phyloP scores from a whole-genome alignment of 2,113 vertebrate genomes.

The Scortum barcoo region DNA sequence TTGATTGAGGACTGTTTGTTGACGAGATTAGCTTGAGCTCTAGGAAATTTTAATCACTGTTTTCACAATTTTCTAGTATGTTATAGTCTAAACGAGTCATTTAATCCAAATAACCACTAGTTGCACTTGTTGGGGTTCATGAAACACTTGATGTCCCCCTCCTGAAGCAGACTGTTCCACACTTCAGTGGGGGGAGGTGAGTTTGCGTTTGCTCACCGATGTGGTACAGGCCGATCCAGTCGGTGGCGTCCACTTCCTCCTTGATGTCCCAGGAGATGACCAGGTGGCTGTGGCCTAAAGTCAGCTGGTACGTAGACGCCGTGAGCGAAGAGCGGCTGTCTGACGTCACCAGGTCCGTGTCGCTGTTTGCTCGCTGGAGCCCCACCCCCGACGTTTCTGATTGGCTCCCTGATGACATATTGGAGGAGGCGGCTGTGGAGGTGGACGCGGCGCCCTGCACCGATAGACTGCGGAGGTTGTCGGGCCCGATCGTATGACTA shows the following conservation, averaged over 20 bases:
- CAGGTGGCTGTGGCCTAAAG: constrained; percentile 91
- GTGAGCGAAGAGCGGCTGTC: constrained; percentile 97
- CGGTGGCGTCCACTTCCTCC: constrained; percentile 97
- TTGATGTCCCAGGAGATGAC: constrained; percentile 99
- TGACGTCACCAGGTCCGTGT: constrained; percentile 95
- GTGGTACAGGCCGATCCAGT: constrained; percentile 98
- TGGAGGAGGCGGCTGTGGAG: constrained; percentile 60
- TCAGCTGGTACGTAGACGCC: constrained; percentile 94
- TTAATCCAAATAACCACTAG: no score
- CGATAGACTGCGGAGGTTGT: constrained; percentile 90
- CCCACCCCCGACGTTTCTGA: constrained; percentile 76
- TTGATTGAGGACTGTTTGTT: no score
- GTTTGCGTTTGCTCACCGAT: constrained; percentile 89
- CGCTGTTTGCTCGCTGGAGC: constrained; percentile 95
- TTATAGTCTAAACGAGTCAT: no score
- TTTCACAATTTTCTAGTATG: no score
- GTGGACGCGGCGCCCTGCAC: constrained; percentile 73
- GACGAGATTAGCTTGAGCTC: no score
- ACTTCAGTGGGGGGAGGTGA: neutral
- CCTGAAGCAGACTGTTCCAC: neutral
- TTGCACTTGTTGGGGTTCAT: no score
- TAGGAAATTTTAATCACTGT: no score
- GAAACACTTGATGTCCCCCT: neutral
- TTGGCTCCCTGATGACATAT: constrained; percentile 30
- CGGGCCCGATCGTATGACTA: constrained; percentile 94